Evolutionary conservation across 2,113 vertebrate species (phyloP), one percentile per base, ranked within the genome.

Genomic region (Cepphus grylle): DNA sequence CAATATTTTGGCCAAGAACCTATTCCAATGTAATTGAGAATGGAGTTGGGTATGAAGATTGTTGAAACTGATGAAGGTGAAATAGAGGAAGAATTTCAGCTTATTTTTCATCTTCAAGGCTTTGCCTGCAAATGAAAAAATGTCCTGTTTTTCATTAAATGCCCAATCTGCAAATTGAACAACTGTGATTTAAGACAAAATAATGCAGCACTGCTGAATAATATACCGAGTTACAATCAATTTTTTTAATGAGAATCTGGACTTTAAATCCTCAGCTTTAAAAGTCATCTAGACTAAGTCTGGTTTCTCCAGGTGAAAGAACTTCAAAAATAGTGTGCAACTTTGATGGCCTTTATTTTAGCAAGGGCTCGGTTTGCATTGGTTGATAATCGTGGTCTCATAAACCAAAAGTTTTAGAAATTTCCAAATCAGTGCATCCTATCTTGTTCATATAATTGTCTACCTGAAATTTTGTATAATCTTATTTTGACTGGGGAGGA

Each of bases 321-420:
- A 63, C 17, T 47, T 78, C 38, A 6, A 58, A 70, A 73, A 53
- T 4, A 66, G 2, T 14, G 4, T 38, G 15, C 19, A 59, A 23
- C 34, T 71, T 71, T 45, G 11, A 53, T 50, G 17, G 29, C 1
- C 25, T 71, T 73, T 78, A 29, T 62, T 77, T 87, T 59, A 43
- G 18, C 4, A 5, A 58, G 6, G 6, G 7, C 19, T 65, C 26
- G 30, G 0, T 42, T 13, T 69, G 2, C 23, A 16, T 34, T 62
- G 7, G 3, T 66, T 83, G 8, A 27, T 26, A 74, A 8, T 15
- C 38, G 30, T 47, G 38, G 34, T 55, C n/a, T 56, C 12, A 56
- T 27, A 58, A 84, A 36, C 0, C 6, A 55, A 38, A 91, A 80
- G 5, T 32, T 91, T 80, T 32, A 55, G 14, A 86, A 29, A 63